Conservation (phyloP, 2,113 vertebrate genomes). For the Thunnus maccoyii region DNA sequence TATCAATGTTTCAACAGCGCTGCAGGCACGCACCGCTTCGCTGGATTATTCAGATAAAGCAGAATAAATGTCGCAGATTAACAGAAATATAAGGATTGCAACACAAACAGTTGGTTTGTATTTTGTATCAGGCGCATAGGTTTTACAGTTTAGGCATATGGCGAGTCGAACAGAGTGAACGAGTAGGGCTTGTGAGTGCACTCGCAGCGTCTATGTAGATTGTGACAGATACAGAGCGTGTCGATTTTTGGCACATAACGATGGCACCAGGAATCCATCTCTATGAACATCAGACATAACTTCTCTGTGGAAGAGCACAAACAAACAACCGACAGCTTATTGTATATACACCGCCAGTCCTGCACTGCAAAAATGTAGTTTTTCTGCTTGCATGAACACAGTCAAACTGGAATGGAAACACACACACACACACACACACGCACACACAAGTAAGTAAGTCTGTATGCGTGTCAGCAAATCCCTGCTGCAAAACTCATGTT, state of each 20-base stretch:
- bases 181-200: neutral
- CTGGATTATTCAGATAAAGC: slow-evolving; percentile 45
- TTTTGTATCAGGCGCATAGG: neutral
- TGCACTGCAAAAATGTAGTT: neutral
- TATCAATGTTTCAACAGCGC: neutral
- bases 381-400: neutral
- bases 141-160: neutral
- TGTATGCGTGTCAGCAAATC: slow-evolving; percentile 67
- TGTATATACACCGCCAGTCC: neutral
- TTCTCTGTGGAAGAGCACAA: neutral
- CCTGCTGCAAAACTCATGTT: slow-evolving; percentile 59
- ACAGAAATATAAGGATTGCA: neutral
- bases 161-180: neutral
- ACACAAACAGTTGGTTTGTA: neutral
- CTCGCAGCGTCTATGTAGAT: neutral
- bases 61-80: slow-evolving; percentile 36
- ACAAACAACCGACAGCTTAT: neutral
- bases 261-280: no score
- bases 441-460: slow-evolving; percentile 20
- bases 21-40: neutral
- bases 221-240: neutral
- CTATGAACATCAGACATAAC: neutral
- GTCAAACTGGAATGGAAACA: slow-evolving; percentile 7
- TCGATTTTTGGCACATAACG: neutral
- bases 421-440: neutral